Percentiles rank a stretch among this genome's conserved stretches.
Evolutionary conservation across 37 sponge, comb jelly and placozoan genomes (phyloP).

Genomic region (Hexactinellida sp.): DNA sequence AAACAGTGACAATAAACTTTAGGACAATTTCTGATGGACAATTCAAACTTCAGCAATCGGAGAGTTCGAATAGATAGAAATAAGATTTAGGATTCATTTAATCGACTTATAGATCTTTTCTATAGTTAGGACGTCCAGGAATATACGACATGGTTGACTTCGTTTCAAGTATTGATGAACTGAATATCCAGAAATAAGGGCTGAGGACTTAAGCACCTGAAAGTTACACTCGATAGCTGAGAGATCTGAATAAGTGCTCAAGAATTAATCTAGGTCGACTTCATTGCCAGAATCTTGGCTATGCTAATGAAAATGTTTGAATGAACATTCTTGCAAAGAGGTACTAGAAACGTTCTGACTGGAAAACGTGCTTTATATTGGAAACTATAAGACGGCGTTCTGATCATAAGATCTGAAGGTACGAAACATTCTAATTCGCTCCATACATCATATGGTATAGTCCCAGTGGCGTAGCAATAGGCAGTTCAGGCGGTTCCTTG

Average conservation of each 20-base stretch:
- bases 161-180: no score
- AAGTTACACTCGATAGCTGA: neutral
- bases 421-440: neutral
- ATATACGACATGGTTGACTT: no score
- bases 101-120: neutral
- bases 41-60: neutral
- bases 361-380: neutral
- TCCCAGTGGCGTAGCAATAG: no score
- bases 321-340: conserved; percentile 2
- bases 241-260: neutral
- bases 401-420: conserved; percentile 5
- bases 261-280: neutral
- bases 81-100: neutral
- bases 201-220: neutral
- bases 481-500: no score
- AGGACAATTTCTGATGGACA: neutral
- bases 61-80: no score
- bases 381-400: neutral
- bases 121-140: neutral
- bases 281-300: neutral
- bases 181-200: neutral
- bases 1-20: neutral
- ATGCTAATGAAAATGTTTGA: neutral
- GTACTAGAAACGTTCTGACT: conserved; percentile 4
- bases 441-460: neutral